Base-by-base conservation (phyloP, 2,797 vertebrate genomes). In the Pseudopleuronectes americanus region DNA sequence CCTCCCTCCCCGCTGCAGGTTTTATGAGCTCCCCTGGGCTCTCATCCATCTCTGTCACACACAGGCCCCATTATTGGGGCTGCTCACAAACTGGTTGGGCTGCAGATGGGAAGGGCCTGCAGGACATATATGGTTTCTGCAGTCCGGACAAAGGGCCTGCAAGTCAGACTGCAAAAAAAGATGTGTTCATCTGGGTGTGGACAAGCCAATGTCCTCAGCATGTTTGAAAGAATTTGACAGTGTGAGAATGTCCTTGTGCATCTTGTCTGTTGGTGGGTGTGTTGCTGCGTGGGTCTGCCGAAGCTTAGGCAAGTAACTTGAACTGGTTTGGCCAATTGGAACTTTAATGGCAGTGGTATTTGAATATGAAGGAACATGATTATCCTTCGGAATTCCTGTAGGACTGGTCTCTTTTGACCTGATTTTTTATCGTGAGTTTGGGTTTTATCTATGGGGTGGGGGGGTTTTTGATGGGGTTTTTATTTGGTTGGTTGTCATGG, bases 11-110 rank as follows among this genome's bases (percentile, higher is more conserved):
- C 41, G 57, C 90, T 93, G 89, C 90, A 93, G 94, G 90, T 95
- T 95, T 95, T 95, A 95, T 95, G 92, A 95, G 93, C 88, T 95
- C 94, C 94, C 94, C 85, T 94, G 93, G 93, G 94, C 92, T 93
- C 91, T 91, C 91, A 95, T 95, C 94, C 94, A 94, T 95, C 94
- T 95, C 91, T 95, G 93, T 95, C 94, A 94, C 93, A 94, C 93
- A 94, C 92, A 92, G 90, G 92, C 90, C 92, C 93, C 92, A 94
- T 95, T 95, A 95, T 93, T 94, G 92, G 87, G 89, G 87, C 89
- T 87, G 88, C 90, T 92, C 84, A 89, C 85, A 90, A 92, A 93
- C 91, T 87, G 91, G 89, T 90, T 77, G 82, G 84, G 86, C 90
- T 90, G 91, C 94, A 94, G 93, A 94, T 94, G 93, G 92, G 91